phyloP scores from a whole-genome alignment of 2,888 invertebrate species.

The Romanomermis culicivorax region DNA sequence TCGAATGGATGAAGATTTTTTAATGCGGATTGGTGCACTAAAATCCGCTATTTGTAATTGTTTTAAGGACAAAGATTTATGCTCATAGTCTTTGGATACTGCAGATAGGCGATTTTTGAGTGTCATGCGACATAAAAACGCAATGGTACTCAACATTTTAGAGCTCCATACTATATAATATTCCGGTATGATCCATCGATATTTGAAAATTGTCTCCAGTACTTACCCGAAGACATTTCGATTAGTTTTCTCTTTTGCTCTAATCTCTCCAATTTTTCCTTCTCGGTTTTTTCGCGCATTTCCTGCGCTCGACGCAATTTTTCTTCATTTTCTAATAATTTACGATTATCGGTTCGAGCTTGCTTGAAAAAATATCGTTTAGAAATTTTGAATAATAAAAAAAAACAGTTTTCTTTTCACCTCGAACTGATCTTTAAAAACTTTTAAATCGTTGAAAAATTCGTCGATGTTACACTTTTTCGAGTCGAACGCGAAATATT shows the following conservation, averaged over 20 bases:
- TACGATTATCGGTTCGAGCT: background rate
- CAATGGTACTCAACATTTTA: too few species aligned
- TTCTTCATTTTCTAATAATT: background rate
- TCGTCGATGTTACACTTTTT: conserved; percentile 83
- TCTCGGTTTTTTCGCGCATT: background rate
- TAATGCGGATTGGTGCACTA: too few species aligned
- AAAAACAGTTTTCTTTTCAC: conserved; percentile 36
- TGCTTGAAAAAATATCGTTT: background rate
- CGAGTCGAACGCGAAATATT: conserved; percentile 73
- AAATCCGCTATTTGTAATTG: too few species aligned
- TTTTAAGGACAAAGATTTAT: too few species aligned
- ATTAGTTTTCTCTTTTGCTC: background rate
- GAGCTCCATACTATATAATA: too few species aligned
- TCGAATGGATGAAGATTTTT: too few species aligned
- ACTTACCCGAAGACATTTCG: background rate
- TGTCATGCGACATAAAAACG: too few species aligned
- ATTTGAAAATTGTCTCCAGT: too few species aligned
- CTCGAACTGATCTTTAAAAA: conserved; percentile 71
- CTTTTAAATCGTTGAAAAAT: conserved; percentile 79
- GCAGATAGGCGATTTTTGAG: too few species aligned
- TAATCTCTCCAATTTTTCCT: background rate
- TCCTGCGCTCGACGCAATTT: background rate
- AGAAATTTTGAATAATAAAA: background rate
- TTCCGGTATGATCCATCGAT: too few species aligned
- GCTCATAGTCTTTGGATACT: too few species aligned